phyloP scores from a whole-genome alignment of 2,888 invertebrate genomes.

The Nomada lathburiana region DNA sequence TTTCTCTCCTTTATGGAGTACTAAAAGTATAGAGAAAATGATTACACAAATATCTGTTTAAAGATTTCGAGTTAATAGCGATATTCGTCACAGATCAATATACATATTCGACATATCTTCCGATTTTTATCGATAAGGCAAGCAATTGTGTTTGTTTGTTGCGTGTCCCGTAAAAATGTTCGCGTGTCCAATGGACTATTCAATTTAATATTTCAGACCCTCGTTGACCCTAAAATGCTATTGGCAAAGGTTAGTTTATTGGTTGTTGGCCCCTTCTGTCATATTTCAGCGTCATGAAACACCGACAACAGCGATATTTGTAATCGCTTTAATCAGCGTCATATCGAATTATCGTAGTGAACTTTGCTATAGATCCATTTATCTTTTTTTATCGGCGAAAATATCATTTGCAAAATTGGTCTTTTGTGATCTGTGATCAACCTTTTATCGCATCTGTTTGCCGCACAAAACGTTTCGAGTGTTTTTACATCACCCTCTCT shows the following conservation, averaged over 20 bases:
- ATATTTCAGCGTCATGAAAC: background rate
- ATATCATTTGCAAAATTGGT: background rate
- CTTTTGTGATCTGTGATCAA: background rate
- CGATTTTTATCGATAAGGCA: too few relatives aligned
- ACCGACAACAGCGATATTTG: background rate
- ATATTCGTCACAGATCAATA: too few relatives aligned
- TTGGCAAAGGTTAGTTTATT: background rate
- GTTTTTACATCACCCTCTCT: background rate
- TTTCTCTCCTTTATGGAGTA: too few relatives aligned
- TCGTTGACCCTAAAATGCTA: background rate
- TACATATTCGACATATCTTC: too few relatives aligned
- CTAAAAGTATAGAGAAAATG: too few relatives aligned
- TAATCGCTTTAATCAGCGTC: conserved; percentile 14
- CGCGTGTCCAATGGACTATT: too few relatives aligned
- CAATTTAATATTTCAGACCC: too few relatives aligned
- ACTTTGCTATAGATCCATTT: conserved; percentile 14
- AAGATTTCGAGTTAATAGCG: too few relatives aligned
- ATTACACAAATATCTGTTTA: too few relatives aligned
- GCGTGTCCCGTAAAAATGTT: too few relatives aligned
- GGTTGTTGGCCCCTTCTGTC: too few relatives aligned
- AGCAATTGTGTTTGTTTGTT: too few relatives aligned
- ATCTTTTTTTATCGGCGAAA: conserved; percentile 20
- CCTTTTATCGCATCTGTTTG: background rate
- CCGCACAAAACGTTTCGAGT: background rate
- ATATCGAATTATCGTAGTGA: conserved; percentile 5